These are phyloP conservation scores for Papilio aristodemus DNA, from an alignment of 1,140 invertebrate genomes.

Conservation along the genomic window DNA sequence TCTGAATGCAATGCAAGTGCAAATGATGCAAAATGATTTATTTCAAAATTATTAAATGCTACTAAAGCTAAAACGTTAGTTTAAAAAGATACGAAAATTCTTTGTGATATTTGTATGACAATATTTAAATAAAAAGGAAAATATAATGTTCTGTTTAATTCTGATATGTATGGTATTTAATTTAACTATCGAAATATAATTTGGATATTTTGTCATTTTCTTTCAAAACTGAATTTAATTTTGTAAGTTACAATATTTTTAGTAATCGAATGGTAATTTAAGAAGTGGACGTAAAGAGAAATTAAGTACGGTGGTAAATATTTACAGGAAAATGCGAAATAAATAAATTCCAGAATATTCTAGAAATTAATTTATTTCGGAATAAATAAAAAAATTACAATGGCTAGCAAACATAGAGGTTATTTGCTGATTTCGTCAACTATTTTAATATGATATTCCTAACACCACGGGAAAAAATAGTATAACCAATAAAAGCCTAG, in stretches of 20 bases:
- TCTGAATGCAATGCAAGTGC: too few species aligned
- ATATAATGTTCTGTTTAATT: background rate
- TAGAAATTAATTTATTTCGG: background rate
- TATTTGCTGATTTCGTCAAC: background rate
- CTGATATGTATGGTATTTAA: constrained; percentile 5
- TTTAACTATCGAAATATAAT: background rate
- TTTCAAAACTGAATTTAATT: too few species aligned
- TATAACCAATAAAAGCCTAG: constrained; percentile 54
- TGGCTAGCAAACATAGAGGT: background rate
- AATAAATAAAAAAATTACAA: too few species aligned
- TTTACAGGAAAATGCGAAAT: background rate
- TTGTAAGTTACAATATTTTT: too few species aligned
- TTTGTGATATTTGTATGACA: background rate
- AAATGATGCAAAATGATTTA: background rate
- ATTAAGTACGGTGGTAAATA: background rate
- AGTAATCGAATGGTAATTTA: background rate
- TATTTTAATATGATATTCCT: background rate
- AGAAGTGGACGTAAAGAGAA: background rate
- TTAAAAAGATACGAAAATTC: background rate
- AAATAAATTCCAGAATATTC: background rate
- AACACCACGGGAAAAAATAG: constrained; percentile 20
- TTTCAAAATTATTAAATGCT: background rate
- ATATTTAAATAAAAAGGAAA: too few species aligned
- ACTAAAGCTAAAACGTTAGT: background rate
- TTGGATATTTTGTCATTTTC: too few species aligned